Conservation (phyloP, 2,888 invertebrate species). For the Andrena bucephala region DNA sequence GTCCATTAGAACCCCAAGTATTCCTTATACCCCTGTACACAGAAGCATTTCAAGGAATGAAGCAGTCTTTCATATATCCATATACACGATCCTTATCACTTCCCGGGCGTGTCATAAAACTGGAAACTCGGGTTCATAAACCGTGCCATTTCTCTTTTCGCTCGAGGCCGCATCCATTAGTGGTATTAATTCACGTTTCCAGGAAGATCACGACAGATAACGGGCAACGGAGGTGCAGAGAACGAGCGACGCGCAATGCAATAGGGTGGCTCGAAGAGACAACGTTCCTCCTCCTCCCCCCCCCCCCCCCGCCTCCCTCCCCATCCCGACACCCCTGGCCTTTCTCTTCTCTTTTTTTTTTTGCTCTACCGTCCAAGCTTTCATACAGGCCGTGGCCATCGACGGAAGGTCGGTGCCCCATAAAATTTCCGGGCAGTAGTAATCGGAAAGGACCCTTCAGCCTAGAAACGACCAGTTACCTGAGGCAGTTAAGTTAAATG, state of each 20-base stretch:
- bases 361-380: conserved; percentile 11
- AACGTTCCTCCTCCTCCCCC: background rate
- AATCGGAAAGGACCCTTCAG: conserved; percentile 84
- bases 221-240: conserved; percentile 5
- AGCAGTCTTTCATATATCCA: background rate
- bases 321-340: background rate
- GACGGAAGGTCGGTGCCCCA: conserved; percentile 76
- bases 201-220: conserved; percentile 33
- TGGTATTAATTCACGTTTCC: conserved; percentile 35
- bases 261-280: conserved; percentile 25
- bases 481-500: conserved; percentile 84
- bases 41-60: background rate
- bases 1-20: background rate
- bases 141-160: conserved; percentile 11
- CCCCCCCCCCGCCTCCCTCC: too few species aligned
- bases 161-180: conserved; percentile 21
- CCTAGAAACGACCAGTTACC: conserved; percentile 84
- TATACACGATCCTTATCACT: conserved; percentile 23
- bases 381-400: conserved; percentile 59
- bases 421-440: conserved; percentile 81
- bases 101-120: conserved; percentile 11
- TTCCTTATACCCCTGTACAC: background rate
- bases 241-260: conserved; percentile 9
- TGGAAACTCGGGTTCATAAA: conserved; percentile 15
- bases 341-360: background rate